Evolutionary conservation across 2,888 invertebrate genomes (phyloP), one percentile per base, ranked within the genome.

Genomic region (Drosophila paramelanica): DNA sequence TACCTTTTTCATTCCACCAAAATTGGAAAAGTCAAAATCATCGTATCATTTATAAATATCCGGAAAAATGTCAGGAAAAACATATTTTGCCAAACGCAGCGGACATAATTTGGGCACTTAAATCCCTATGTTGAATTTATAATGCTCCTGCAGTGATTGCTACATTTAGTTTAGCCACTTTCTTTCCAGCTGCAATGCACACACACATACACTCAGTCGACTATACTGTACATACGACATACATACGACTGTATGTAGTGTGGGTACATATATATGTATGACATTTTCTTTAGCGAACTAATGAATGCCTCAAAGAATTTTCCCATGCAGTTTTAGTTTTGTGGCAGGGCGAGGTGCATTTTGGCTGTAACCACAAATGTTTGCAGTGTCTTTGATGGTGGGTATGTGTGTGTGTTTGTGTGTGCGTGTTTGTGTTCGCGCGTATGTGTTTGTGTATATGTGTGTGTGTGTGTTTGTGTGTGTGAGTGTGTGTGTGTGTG

Each of bases 251-350:
- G 31, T 10, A 3, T 31, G 10, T 3, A 10, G 36, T 36, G 36
- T 13, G 6, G 17, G 17, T 17, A 17, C 17, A 17, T 53, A 14
- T 55, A 36, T 46, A 39, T 73, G 56, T 67, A 58, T 80, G 80
- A 73, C 73, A 80, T 82, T 69, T 81, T 81, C 82, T 79, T 81
- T 67, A 67, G 74, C 52, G 50, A 81, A 79, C 81, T 83, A 81
- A 81, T 81, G 81, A 83, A 80, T 81, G 83, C 74, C 72, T 83
- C 81, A 80, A 83, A 81, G 83, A 83, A 60, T 69, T 76, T 73
- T 71, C 60, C 58, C 68, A 61, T 81, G 76, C 84, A 81, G 65
- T 84, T 81, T 81, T 69, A 81, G 81, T 81, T 84, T 62, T 72
- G 65, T 67, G 79, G 67, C 59, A 61, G 52, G 64, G 14, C 36